A percentile compares a stretch with the other conserved stretches of the same genome.
Evolutionary conservation across 2,888 invertebrate species (phyloP).

Genomic region (Eristalis intricaria): DNA sequence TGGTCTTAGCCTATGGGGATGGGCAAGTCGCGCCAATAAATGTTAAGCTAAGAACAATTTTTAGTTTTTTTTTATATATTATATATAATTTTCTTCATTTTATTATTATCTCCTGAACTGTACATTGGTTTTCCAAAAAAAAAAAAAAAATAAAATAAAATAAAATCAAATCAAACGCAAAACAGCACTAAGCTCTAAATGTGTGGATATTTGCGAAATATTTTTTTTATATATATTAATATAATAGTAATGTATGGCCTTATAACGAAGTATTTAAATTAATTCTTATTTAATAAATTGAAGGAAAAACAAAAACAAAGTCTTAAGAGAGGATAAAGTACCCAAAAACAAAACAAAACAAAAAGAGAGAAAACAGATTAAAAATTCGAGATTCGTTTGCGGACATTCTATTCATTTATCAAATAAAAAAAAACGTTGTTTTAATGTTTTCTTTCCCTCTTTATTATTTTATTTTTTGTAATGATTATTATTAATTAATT

Average conservation of each 20-base stretch:
- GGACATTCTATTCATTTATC: slow-evolving; percentile 45
- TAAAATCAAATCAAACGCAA: not conserved
- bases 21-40: slow-evolving; percentile 23
- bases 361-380: slow-evolving; percentile 37
- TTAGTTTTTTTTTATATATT: not conserved
- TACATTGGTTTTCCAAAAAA: slow-evolving; percentile 33
- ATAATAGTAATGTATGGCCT: slow-evolving; percentile 71
- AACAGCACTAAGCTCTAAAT: slow-evolving; percentile 38
- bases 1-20: not conserved
- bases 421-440: slow-evolving; percentile 28
- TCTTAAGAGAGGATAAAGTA: slow-evolving; percentile 18
- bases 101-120: slow-evolving; percentile 47
- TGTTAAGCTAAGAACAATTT: slow-evolving; percentile 25
- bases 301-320: slow-evolving; percentile 11
- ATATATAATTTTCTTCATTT: slow-evolving; percentile 25
- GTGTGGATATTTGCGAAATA: slow-evolving; percentile 47
- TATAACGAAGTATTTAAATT: slow-evolving; percentile 72
- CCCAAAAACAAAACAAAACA: slow-evolving; percentile 7
- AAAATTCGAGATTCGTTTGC: slow-evolving; percentile 38
- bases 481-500: slow-evolving; percentile 36
- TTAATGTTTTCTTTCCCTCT: slow-evolving; percentile 31
- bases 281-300: slow-evolving; percentile 62
- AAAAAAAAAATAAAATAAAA: not conserved
- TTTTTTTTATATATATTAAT: slow-evolving; percentile 44
- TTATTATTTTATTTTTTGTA: not conserved